These are phyloP conservation scores for Panurus biarmicus DNA, from an alignment of 2,113 vertebrate species.

Conservation along the genomic window DNA sequence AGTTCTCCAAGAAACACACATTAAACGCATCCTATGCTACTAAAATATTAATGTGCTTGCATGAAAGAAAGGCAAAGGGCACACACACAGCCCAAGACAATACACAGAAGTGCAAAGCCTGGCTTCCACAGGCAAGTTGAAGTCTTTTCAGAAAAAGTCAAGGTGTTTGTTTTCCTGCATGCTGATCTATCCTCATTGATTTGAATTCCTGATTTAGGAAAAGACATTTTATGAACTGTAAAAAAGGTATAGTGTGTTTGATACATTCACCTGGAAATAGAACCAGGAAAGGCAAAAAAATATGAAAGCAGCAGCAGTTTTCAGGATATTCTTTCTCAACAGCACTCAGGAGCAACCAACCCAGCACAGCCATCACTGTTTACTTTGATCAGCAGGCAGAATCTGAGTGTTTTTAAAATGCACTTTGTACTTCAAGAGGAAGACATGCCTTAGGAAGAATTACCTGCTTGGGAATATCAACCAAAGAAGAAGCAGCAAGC, in stretches of 20 bases:
- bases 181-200: neutral
- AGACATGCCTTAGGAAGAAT: neutral
- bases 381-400: neutral
- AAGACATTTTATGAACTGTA: neutral
- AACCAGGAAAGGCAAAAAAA: neutral
- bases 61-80: neutral
- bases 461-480: slow-evolving; percentile 97
- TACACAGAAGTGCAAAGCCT: neutral
- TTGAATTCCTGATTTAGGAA: neutral
- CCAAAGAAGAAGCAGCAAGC: slow-evolving; percentile 90
- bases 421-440: neutral
- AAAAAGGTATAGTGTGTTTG: neutral
- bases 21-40: neutral
- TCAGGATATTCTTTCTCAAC: neutral
- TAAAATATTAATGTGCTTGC: neutral
- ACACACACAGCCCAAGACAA: neutral
- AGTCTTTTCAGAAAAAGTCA: neutral
- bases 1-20: neutral
- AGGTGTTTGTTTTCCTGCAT: neutral
- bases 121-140: neutral
- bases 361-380: fast-evolving
- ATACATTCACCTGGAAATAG: neutral
- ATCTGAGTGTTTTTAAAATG: neutral
- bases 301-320: neutral
- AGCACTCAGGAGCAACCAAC: neutral